Evolutionary conservation across 2,888 invertebrate genomes (phyloP).

Genomic region (Marasmarcha lunaedactyla): DNA sequence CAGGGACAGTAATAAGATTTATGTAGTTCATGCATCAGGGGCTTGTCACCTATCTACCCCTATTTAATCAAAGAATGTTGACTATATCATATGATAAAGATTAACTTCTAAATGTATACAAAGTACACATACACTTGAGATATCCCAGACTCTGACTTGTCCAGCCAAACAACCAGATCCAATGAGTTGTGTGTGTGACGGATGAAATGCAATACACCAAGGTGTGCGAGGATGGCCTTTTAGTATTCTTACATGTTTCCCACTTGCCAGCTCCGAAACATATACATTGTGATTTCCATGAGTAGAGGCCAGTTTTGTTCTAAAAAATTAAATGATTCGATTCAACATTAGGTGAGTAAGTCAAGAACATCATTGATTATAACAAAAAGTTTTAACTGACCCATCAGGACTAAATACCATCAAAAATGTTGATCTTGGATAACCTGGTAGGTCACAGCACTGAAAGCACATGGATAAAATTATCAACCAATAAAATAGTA

Average conservation of each 20-base stretch:
- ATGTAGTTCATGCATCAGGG: too few relatives aligned
- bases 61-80: too few relatives aligned
- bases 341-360: background rate
- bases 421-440: constrained; percentile 84
- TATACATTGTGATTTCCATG: constrained; percentile 92
- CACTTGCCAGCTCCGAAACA: constrained; percentile 83
- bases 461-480: constrained; percentile 53
- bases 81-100: too few relatives aligned
- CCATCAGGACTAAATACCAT: constrained; percentile 92
- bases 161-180: constrained; percentile 91
- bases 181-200: constrained; percentile 83
- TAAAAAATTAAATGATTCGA: constrained; percentile 28
- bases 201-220: constrained; percentile 92
- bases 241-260: constrained; percentile 81
- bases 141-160: constrained; percentile 91
- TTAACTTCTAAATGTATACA: too few relatives aligned
- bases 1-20: too few relatives aligned
- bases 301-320: constrained; percentile 86
- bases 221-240: constrained; percentile 89
- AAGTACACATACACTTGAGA: constrained; percentile 50
- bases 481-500: too few relatives aligned
- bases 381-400: constrained; percentile 50
- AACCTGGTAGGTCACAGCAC: constrained; percentile 80
- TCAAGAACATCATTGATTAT: background rate
- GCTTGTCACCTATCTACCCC: too few relatives aligned